A percentile compares a stretch with the other conserved stretches of the same genome.
Evolutionary conservation across 2,888 invertebrate genomes (phyloP).

Genomic region (Drosophila demipolita): DNA sequence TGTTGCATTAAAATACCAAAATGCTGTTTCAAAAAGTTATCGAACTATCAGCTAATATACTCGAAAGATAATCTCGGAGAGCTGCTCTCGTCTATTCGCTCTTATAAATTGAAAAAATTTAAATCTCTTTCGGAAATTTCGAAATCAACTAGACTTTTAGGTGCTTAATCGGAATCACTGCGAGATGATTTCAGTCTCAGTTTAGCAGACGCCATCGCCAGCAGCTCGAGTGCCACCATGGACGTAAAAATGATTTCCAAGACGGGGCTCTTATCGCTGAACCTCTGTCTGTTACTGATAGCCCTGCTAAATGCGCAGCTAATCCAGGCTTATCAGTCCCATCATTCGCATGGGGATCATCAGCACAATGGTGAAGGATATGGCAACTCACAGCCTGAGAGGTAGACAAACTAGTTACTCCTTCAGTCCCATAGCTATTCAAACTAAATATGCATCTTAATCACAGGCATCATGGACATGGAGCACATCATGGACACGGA

Average conservation of each 20-base stretch:
- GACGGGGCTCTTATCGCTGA: slow-evolving; percentile 54
- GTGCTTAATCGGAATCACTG: neutral
- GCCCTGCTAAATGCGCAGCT: slow-evolving; percentile 52
- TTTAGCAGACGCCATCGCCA: slow-evolving; percentile 18
- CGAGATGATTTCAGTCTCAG: slow-evolving; percentile 29
- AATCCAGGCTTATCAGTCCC: slow-evolving; percentile 30
- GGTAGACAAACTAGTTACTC: slow-evolving; percentile 14
- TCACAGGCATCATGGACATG: slow-evolving; percentile 4
- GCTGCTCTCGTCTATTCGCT: neutral
- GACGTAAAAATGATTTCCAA: slow-evolving; percentile 41
- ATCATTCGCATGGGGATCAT: slow-evolving; percentile 38
- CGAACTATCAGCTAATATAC: neutral
- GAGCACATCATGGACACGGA: slow-evolving; percentile 10
- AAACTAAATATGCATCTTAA: slow-evolving; percentile 13
- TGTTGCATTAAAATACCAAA: neutral
- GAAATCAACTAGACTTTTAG: neutral
- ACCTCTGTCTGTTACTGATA: slow-evolving; percentile 51
- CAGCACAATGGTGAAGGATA: slow-evolving; percentile 10
- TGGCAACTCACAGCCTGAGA: slow-evolving; percentile 13
- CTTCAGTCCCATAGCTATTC: neutral
- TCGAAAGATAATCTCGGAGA: neutral
- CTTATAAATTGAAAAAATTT: neutral
- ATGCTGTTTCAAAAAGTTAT: neutral
- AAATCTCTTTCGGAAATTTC: neutral
- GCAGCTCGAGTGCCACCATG: neutral